Conservation (phyloP, 2,113 vertebrate species). For the Podiceps cristatus region DNA sequence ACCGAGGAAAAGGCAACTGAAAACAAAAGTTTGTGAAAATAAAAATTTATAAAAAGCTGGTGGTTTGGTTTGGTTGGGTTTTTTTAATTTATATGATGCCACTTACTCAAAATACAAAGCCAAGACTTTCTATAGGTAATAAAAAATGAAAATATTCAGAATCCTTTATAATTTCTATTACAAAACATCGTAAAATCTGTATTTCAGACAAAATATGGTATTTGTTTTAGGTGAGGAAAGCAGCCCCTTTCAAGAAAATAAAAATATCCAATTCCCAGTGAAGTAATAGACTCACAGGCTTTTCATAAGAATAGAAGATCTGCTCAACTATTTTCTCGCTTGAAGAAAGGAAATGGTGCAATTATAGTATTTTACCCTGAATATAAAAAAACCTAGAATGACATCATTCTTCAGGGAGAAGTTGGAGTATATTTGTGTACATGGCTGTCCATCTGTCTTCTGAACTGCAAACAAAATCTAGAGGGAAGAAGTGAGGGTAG, state of each 20-base stretch:
- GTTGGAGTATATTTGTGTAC: neutral
- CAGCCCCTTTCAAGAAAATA: neutral
- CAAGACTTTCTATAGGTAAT: neutral
- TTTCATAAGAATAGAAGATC: neutral
- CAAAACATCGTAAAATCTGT: neutral
- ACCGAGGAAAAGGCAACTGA: neutral
- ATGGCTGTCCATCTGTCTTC: neutral
- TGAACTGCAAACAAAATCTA: neutral
- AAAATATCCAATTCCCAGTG: neutral
- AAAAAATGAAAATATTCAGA: neutral
- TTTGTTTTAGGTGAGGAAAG: neutral
- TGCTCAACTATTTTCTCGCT: slow-evolving; percentile 19
- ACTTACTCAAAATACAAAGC: neutral
- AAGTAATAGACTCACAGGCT: neutral
- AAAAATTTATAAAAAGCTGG: neutral
- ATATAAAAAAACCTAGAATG: neutral
- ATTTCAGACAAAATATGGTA: neutral
- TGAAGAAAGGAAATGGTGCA: neutral
- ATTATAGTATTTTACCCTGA: slow-evolving; percentile 7
- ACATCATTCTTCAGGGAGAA: neutral
- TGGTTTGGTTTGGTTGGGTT: neutral
- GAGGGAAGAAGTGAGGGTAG: neutral
- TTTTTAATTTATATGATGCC: neutral
- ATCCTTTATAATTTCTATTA: neutral
- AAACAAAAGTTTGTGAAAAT: neutral